A percentile compares a stretch with the other conserved stretches of the same genome.
phyloP scores from a whole-genome alignment of 2,113 vertebrate species.

The Campylomormyrus numenius region DNA sequence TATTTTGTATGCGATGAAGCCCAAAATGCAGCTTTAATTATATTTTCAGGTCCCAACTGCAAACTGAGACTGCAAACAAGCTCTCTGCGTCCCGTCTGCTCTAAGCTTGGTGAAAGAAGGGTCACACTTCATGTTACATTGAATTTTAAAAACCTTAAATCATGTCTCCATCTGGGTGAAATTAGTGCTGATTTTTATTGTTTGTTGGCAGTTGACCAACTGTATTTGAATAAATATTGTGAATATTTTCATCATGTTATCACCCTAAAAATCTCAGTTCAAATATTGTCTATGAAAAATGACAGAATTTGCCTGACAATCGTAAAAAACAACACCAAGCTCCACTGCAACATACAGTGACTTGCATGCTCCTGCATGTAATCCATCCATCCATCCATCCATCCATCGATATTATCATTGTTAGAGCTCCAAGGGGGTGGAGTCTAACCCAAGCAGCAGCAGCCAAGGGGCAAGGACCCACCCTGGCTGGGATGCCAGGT shows the following conservation, averaged over 20 bases:
- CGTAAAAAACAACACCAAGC: no score
- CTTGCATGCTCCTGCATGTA: no score
- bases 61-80: background rate
- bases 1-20: background rate
- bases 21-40: background rate
- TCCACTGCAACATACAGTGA: no score
- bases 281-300: no score
- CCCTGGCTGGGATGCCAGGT: no score
- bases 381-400: no score
- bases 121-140: background rate
- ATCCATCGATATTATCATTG: no score
- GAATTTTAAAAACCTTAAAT: background rate
- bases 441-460: no score
- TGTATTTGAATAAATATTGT: background rate
- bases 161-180: background rate
- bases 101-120: background rate
- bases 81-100: background rate
- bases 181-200: background rate
- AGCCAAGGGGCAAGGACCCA: no score
- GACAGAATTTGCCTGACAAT: no score
- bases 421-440: no score
- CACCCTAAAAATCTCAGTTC: no score
- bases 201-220: background rate
- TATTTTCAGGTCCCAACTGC: background rate
- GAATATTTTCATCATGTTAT: background rate